phyloP scores from a whole-genome alignment of 2,888 invertebrate genomes.

The Notodonta dromedarius region DNA sequence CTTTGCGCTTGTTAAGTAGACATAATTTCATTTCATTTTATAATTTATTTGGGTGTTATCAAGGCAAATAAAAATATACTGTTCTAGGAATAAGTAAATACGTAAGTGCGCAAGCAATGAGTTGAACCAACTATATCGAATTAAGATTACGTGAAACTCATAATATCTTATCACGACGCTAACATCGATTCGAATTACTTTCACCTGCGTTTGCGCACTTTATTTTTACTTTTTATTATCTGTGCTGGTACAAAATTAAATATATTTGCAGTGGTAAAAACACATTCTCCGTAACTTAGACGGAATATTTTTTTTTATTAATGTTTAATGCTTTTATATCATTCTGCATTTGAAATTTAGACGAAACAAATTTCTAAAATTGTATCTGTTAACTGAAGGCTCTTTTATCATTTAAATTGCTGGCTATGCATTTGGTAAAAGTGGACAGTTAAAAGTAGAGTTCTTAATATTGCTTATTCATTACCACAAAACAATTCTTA shows the following conservation, averaged over 20 bases:
- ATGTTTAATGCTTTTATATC: too few relatives aligned
- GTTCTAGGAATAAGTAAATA: background rate
- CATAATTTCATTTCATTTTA: too few relatives aligned
- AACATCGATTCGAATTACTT: conserved; percentile 2
- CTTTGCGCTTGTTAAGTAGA: too few relatives aligned
- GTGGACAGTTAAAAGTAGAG: background rate
- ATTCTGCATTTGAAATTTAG: too few relatives aligned
- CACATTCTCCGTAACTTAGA: too few relatives aligned
- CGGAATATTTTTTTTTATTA: too few relatives aligned
- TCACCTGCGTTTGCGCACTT: conserved; percentile 4
- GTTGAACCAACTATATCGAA: conserved; percentile 2
- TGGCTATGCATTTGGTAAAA: background rate
- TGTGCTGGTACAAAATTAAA: background rate
- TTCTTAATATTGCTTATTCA: background rate
- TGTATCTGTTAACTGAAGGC: background rate
- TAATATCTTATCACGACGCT: background rate
- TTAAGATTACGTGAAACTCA: background rate
- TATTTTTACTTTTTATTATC: conserved; percentile 1
- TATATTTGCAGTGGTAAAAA: too few relatives aligned
- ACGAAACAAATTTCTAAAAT: background rate
- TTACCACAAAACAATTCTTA: background rate
- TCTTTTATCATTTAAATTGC: background rate
- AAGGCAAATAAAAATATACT: background rate
- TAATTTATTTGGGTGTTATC: too few relatives aligned
- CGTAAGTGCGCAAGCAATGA: background rate